Base-by-base conservation (phyloP, 2,888 invertebrate genomes). In the Amphipoea oculea region DNA sequence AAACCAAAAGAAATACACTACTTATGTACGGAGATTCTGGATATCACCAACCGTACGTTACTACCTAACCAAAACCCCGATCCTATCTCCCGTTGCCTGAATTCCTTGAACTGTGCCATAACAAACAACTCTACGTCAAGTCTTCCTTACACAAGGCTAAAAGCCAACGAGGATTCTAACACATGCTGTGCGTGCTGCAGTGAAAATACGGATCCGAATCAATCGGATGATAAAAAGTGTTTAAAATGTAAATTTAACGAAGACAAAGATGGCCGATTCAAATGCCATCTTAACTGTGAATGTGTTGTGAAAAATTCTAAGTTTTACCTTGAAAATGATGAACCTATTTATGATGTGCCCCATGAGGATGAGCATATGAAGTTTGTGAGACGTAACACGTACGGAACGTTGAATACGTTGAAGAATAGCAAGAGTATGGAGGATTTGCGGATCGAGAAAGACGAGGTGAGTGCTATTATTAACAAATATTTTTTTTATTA, bases 331-430 rank as follows among this genome's bases (percentile, higher is more conserved):
- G 92, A 93, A 1, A 93, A 96, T 51, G 78, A 70, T 40, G 98
- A 98, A 86, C 98, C 97, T 87, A 97, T 98, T 48, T 98, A 98
- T 90, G 98, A 98, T 85, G 97, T 97, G 86, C 98, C 98, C 0
- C 97, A 95, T 90, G 93, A 65, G 0, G 90, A 89, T 78, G 51
- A 91, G 69, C 86, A 74, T n/a, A n/a, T 29, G 2, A 81, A 66
- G 71, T 70, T 76, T 84, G 78, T 87, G 78, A 73, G 86, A 85
- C 70, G 82, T 48, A 93, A 90, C 76, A 90, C 86, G 7, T 96
- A 96, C 74, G 95, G 96, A 20, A 93, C 93, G 0, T 76, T 96
- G 63, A 95, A 95, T 70, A 88, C 85, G 29, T 89, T 92, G 84
- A 94, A 93, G 73, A 78, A 83, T 4, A 94, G 95, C 78, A 93